These are phyloP conservation scores for Brachypteracias leptosomus DNA, from an alignment of 2,113 vertebrate genomes.

Conservation along the genomic window DNA sequence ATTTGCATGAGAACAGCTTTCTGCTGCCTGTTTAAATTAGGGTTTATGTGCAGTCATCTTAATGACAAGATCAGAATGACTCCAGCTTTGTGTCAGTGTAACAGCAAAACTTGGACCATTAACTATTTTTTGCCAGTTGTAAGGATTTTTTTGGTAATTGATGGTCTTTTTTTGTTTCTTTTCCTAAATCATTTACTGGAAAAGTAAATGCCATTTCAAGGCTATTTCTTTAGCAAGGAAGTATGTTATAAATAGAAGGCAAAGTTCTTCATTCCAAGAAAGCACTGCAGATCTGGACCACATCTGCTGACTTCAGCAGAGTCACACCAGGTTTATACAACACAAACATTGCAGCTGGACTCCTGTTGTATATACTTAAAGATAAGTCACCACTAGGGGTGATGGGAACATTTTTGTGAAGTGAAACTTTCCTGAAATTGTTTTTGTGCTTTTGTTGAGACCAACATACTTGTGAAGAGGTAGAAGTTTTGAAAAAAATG, in stretches of 20 bases:
- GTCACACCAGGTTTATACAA: constrained; percentile 17
- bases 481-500: background rate
- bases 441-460: background rate
- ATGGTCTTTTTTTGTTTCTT: background rate
- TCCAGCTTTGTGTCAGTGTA: background rate
- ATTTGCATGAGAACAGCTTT: constrained; percentile 6
- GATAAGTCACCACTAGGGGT: background rate
- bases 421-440: background rate
- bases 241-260: constrained; percentile 33
- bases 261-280: constrained; percentile 18
- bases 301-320: constrained; percentile 57
- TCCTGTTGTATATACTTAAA: background rate
- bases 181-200: constrained; percentile 11
- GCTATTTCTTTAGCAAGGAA: background rate
- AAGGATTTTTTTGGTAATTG: background rate
- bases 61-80: background rate
- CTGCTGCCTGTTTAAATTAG: background rate
- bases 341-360: background rate
- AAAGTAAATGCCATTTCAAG: background rate
- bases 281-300: constrained; percentile 1
- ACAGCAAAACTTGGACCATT: background rate
- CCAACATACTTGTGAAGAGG: background rate
- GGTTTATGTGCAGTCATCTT: background rate
- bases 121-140: background rate
- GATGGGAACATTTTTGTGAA: background rate